These are phyloP conservation scores for Merluccius polli DNA, from an alignment of 2,797 vertebrate genomes.

Conservation along the genomic window DNA sequence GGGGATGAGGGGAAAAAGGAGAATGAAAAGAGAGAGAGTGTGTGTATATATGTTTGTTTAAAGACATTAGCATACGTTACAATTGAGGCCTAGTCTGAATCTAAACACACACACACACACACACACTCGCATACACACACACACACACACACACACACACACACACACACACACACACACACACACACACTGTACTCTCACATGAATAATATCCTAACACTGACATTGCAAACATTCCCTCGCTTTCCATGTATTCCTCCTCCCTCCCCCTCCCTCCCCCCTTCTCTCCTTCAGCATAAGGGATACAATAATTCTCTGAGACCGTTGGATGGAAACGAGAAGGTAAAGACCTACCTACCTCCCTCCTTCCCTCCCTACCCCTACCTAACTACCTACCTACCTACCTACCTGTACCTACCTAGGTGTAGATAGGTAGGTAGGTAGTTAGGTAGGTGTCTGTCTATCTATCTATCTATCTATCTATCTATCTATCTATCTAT, in stretches of 20 bases:
- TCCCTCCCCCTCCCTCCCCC: constrained; percentile 1
- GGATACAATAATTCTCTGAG: constrained; percentile 54
- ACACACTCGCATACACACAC: constrained; percentile 14
- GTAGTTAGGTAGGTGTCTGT: too few species aligned
- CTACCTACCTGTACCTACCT: too few species aligned
- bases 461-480: too few species aligned
- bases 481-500: too few species aligned
- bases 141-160: constrained; percentile 13
- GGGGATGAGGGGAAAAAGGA: too few species aligned
- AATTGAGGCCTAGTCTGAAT: background rate
- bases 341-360: background rate
- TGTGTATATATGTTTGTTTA: too few species aligned
- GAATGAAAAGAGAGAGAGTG: too few species aligned
- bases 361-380: background rate
- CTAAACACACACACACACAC: constrained; percentile 8
- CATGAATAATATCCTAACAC: too few species aligned
- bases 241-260: background rate
- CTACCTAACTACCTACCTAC: too few species aligned
- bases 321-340: constrained; percentile 55
- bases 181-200: background rate
- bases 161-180: background rate
- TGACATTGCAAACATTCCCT: background rate
- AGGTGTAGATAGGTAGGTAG: too few species aligned
- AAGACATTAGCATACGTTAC: background rate
- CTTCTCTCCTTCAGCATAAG: constrained; percentile 49